Evolutionary conservation across 1,140 invertebrate genomes (phyloP), one percentile per base, ranked within the genome.

Genomic region (Cotesia typhae): DNA sequence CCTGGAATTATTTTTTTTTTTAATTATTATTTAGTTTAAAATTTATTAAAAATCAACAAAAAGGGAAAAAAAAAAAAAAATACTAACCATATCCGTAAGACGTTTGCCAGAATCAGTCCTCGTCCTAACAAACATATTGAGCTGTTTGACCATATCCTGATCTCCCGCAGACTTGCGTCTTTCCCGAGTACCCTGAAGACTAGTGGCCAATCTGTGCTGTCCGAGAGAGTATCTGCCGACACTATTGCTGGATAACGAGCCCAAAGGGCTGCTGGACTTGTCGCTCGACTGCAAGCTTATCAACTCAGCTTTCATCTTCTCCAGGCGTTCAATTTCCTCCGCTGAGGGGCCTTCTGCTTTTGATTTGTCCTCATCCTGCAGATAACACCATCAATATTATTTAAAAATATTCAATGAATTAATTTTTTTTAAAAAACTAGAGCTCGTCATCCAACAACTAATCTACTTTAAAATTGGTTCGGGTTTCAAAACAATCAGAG

Each of bases 61-160:
- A 14, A 0, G 14, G 14, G 14, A n/a, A n/a, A n/a, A n/a, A n/a
- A n/a, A n/a, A n/a, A n/a, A 14, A 17, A 74, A 73, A 74, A 72
- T 85, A 70, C 63, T 79, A 78, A 87, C 94, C 87, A 94, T 90
- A 85, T 96, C 94, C 10, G 93, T 92, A 37, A 95, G 87, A 77
- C 92, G 92, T 85, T 95, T 94, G 41, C 94, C 94, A 59, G 94
- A 95, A 82, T 94, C 94, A 9, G 94, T 95, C 72, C 94, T 89
- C 41, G 93, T 95, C 77, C 94, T 88, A 0, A 95, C 92, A 82
- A 92, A 91, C 87, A 94, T 91, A 77, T 93, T 94, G 67, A 93
- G 86, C 77, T 92, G 90, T 76, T 90, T 90, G 0, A 92, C 84
- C 78, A 91, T 85, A 82, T 91, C 92, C 78, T 93, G 92, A 84